Evolutionary conservation across 2,797 vertebrate genomes (phyloP), one percentile per base, ranked within the genome.

Genomic region (Champsocephalus gunnari): DNA sequence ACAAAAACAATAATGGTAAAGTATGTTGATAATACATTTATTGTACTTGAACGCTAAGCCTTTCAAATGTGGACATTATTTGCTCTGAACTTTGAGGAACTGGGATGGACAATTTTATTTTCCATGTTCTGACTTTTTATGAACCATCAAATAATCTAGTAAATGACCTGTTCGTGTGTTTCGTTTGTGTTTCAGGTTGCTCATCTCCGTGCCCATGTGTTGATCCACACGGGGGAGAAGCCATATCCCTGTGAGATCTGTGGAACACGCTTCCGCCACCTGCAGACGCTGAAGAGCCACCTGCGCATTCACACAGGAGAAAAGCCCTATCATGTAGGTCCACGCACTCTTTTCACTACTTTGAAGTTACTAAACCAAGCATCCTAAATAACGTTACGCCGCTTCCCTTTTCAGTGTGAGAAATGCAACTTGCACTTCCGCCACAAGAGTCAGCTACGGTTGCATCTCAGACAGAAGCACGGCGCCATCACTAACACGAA

Each of bases 401-500:
- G 2, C 66, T 76, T 66, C 73, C 2, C 3, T 19, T 78, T 75
- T 14, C 91, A 99, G 98, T 99, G 98, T 92, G 98, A 99, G 95
- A 99, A 99, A 95, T 99, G 98, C 95, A 99, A 99, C 92, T 92
- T 99, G 93, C 98, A 99, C 93, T 99, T 99, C 91, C 97, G 98
- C 87, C 98, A 99, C 95, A 99, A 99, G 94, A 99, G 98, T 89
- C 98, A 99, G 89, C 95, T 99, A 24, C 95, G 98, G 85, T 93
- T 99, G 80, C 98, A 99, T 80, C 94, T 99, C 7, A 96, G 98
- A 82, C 98, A 99, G 95, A 99, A 99, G 91, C 98, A 99, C 2
- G 98, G 98, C 2, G 98, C 98, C 89, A 99, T 99, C 95, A 99
- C 98, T 76, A 99, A 99, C 96, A 99, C 98, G 85, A 99, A 99